phyloP scores from a whole-genome alignment of 2,888 invertebrate genomes.

The Omphaloscelis lunosa region DNA sequence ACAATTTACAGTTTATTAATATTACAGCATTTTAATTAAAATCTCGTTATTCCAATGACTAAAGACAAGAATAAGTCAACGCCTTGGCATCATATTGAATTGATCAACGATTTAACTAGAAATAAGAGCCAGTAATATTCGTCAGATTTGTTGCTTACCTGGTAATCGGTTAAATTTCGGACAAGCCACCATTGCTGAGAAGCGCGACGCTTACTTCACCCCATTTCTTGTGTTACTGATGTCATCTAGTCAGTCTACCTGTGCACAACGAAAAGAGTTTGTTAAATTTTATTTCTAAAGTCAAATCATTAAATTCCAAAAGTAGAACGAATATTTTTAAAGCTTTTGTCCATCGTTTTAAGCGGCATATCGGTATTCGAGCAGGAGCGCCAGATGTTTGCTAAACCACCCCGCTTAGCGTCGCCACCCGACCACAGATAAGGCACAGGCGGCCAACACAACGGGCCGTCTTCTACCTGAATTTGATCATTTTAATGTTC shows the following conservation, averaged over 20 bases:
- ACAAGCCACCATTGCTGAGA: not conserved
- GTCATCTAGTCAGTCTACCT: slow-evolving; percentile 42
- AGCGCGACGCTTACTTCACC: slow-evolving; percentile 21
- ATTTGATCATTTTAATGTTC: slow-evolving; percentile 15
- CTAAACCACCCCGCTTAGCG: slow-evolving; percentile 23
- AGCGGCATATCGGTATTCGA: slow-evolving; percentile 16
- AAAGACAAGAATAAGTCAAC: not conserved
- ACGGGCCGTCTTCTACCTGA: slow-evolving; percentile 34
- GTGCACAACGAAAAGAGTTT: slow-evolving; percentile 43
- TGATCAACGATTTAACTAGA: not conserved
- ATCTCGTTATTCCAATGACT: not conserved
- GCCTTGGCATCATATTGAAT: not conserved
- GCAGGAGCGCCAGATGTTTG: slow-evolving; percentile 43
- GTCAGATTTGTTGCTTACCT: slow-evolving; percentile 43
- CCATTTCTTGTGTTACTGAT: slow-evolving; percentile 21
- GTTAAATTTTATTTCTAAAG: not conserved
- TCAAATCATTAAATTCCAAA: not conserved
- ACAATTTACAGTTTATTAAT: slow-evolving; percentile 1
- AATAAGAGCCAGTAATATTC: not conserved
- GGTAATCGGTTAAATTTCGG: slow-evolving; percentile 8
- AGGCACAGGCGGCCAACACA: slow-evolving; percentile 6
- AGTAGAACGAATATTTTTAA: not conserved
- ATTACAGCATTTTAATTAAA: slow-evolving; percentile 9
- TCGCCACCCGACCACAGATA: slow-evolving; percentile 26
- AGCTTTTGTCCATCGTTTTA: slow-evolving; percentile 29